Conservation (phyloP, 2,113 vertebrate genomes). For the Theristicus caerulescens region DNA sequence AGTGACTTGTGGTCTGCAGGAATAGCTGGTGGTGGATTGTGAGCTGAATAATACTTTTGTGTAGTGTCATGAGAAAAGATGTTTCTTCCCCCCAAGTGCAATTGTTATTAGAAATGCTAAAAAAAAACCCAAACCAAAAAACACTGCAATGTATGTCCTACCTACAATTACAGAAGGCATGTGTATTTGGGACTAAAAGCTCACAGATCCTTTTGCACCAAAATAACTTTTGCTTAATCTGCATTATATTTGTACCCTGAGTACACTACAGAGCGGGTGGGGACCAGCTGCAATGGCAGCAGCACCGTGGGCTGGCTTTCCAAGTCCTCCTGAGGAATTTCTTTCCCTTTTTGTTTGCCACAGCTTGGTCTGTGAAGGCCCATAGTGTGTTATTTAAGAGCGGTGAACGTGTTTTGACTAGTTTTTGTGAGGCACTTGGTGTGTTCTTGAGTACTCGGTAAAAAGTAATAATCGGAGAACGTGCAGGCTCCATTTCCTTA, state of each 20-base stretch:
- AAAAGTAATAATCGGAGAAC: not conserved
- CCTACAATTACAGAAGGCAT: not conserved
- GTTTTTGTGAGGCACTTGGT: slow-evolving; percentile 11
- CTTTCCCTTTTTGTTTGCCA: not conserved
- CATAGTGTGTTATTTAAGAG: not conserved
- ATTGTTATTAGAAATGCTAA: not conserved
- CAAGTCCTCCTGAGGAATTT: not conserved
- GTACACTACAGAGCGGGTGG: not conserved
- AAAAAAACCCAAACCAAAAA: not conserved
- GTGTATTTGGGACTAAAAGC: not conserved
- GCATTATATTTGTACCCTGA: not conserved
- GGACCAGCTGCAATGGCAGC: not conserved
- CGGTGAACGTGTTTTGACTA: slow-evolving; percentile 4
- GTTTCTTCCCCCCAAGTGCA: not conserved
- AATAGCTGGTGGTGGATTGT: not conserved
- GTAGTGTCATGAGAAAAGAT: not conserved
- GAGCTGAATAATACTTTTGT: not conserved
- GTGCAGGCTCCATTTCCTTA: not conserved
- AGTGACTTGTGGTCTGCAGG: slow-evolving; percentile 20
- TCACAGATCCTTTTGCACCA: not conserved
- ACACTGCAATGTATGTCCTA: not conserved
- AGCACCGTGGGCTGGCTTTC: not conserved
- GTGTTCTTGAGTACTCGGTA: not conserved
- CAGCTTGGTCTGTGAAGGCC: not conserved
- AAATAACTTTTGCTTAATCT: not conserved